Conservation (phyloP, 2,113 vertebrate genomes). For the Herpetotheres cachinnans region DNA sequence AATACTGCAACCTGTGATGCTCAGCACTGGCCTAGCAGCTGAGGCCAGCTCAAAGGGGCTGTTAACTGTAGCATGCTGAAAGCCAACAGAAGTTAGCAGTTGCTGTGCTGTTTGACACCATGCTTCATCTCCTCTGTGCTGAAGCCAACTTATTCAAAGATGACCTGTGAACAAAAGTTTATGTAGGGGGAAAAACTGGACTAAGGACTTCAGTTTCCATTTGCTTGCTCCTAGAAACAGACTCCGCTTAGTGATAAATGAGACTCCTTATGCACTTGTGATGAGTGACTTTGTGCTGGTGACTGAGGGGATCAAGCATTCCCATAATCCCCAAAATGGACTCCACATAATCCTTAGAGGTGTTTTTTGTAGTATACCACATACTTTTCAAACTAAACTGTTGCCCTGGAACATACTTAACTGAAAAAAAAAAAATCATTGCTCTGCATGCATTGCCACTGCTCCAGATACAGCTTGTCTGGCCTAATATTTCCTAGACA, state of each 20-base stretch:
- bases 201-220: neutral
- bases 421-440: neutral
- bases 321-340: neutral
- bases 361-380: neutral
- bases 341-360: neutral
- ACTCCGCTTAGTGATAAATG: neutral
- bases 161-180: neutral
- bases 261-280: neutral
- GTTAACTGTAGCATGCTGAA: neutral
- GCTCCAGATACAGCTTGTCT: neutral
- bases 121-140: slow-evolving; percentile 5
- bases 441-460: neutral
- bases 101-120: neutral
- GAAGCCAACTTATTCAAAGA: neutral
- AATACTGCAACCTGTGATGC: neutral
- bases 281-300: neutral
- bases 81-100: neutral
- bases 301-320: neutral
- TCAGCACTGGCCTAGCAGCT: neutral
- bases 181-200: neutral
- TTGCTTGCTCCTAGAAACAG: slow-evolving; percentile 15
- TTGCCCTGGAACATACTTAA: neutral
- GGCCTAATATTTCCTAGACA: neutral
- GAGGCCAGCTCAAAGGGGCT: neutral
- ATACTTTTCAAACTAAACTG: neutral